These are phyloP conservation scores for Misgurnus anguillicaudatus DNA, from an alignment of 2,113 vertebrate genomes.

Conservation along the genomic window DNA sequence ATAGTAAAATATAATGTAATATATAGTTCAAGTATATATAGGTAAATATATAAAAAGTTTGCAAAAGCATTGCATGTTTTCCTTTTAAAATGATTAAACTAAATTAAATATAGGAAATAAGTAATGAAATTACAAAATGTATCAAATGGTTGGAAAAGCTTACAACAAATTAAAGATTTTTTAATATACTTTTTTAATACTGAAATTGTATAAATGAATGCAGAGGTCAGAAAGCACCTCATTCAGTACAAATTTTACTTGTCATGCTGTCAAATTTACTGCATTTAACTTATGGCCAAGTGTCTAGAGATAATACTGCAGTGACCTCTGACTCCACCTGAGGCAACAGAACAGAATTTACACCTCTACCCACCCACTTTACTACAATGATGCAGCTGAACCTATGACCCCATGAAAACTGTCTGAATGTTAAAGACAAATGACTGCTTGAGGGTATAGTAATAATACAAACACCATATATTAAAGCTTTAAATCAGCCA, in stretches of 20 bases:
- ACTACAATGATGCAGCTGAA: slow-evolving; percentile 28
- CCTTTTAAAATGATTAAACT: too few species aligned
- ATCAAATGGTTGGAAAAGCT: too few species aligned
- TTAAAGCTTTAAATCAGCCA: not conserved
- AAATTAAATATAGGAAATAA: too few species aligned
- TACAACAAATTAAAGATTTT: too few species aligned
- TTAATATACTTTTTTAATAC: too few species aligned
- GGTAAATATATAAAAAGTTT: too few species aligned
- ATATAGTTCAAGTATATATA: too few species aligned
- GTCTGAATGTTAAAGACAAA: slow-evolving; percentile 16
- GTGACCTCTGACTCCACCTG: slow-evolving; percentile 38
- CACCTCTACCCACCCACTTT: slow-evolving; percentile 35
- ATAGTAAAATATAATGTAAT: too few species aligned
- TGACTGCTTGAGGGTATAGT: not conserved
- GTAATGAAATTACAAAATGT: too few species aligned
- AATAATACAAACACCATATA: not conserved
- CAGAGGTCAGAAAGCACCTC: too few species aligned
- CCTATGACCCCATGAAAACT: slow-evolving; percentile 16
- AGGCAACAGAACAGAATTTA: slow-evolving; percentile 34
- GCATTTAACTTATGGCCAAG: slow-evolving; percentile 22
- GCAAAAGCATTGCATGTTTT: too few species aligned
- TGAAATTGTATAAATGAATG: too few species aligned
- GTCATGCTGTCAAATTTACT: slow-evolving; percentile 14
- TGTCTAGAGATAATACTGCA: slow-evolving; percentile 42
- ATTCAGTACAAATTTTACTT: not conserved